These are phyloP conservation scores for Pithys albifrons DNA, from an alignment of 2,113 vertebrate species.

Conservation along the genomic window DNA sequence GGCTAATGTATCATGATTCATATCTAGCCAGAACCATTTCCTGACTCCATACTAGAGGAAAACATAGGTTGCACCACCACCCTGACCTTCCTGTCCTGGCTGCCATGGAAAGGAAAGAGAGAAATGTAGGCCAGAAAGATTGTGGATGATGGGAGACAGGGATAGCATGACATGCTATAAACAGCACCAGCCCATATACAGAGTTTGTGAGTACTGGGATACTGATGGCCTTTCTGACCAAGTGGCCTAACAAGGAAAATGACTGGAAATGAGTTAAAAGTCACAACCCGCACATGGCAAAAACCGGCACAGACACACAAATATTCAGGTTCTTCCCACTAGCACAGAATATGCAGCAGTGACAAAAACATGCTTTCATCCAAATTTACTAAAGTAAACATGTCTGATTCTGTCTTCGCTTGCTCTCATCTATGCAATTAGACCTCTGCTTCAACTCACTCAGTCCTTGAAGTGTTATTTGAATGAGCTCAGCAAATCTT, in stretches of 20 bases:
- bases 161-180: background rate
- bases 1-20: background rate
- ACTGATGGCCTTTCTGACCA: background rate
- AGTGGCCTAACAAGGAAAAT: background rate
- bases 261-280: background rate
- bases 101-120: background rate
- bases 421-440: background rate
- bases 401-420: accelerated
- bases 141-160: background rate
- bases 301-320: background rate
- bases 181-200: background rate
- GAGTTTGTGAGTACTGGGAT: background rate
- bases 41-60: background rate
- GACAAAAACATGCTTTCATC: background rate
- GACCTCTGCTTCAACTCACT: background rate
- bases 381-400: background rate
- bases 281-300: accelerated
- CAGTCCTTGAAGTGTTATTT: background rate
- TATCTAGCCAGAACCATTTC: background rate
- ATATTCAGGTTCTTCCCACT: background rate
- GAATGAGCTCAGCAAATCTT: background rate
- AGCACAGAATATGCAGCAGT: background rate
- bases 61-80: background rate
- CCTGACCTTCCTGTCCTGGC: background rate
- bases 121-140: background rate